These are phyloP conservation scores for Oligia fasciuncula DNA, from an alignment of 2,888 invertebrate species.

Conservation along the genomic window DNA sequence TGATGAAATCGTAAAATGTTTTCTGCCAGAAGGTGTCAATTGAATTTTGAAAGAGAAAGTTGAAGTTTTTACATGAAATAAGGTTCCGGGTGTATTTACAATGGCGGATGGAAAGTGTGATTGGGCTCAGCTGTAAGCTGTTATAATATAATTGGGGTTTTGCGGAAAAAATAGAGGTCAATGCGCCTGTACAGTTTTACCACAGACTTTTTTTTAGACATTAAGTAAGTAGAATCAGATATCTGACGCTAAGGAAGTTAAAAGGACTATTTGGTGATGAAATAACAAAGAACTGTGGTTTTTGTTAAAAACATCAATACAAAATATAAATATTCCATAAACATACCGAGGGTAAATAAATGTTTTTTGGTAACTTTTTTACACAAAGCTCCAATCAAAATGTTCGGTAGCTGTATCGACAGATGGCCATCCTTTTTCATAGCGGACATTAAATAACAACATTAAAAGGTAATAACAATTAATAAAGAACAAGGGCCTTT, in stretches of 20 bases:
- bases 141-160: constrained; percentile 26
- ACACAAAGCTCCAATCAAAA: constrained; percentile 50
- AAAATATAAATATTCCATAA: not conserved
- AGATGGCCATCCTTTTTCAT: constrained; percentile 22
- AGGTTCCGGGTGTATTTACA: constrained; percentile 29
- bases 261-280: not conserved
- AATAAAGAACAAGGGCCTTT: constrained; percentile 29
- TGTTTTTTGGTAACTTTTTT: constrained; percentile 16
- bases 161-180: not conserved
- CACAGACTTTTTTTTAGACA: not conserved
- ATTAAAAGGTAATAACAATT: constrained; percentile 39
- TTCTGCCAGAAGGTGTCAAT: constrained; percentile 18
- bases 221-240: not conserved
- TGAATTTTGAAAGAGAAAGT: constrained; percentile 15
- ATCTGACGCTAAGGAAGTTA: not conserved
- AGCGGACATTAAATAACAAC: constrained; percentile 25
- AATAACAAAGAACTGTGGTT: not conserved
- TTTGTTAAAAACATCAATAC: not conserved
- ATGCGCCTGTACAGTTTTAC: not conserved
- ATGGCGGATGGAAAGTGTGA: constrained; percentile 31
- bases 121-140: constrained; percentile 29
- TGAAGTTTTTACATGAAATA: constrained; percentile 33
- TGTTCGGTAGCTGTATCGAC: constrained; percentile 23
- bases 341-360: not conserved
- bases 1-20: constrained; percentile 6